Base-by-base conservation (phyloP, 2,113 vertebrate species). In the Furnarius figulus region DNA sequence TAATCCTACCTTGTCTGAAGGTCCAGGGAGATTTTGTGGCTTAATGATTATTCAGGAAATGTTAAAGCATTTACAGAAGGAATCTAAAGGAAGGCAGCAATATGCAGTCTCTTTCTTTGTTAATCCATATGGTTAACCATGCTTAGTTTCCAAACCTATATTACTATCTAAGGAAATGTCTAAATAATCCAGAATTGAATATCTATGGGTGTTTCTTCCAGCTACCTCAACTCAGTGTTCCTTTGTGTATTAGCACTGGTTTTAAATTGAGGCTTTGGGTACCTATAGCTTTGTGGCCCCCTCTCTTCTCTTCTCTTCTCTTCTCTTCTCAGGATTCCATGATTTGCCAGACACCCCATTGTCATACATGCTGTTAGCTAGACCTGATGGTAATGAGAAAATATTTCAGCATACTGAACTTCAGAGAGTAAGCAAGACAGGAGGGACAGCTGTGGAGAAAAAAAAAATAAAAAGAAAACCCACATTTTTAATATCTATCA, bases 211-310 rank as follows among this genome's bases (percentile, higher is more conserved):
- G 23, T 79, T 72, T 75, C 25, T 88, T 92, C 17, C 22, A 52
- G 18, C 27, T 90, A 53, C 52, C n/a, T 76, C 72, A 80, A 19
- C 8, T 80, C 70, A 49, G 15, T 27, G 17, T 2, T 79, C 9
- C 22, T 58, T 27, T 68, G 8, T 86, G 14, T 5, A 7, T n/a
- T 37, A 62, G 22, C 0, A 1, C 4, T 0, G 1, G 8, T n/a
- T 75, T 85, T 78, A 33, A 55, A 35, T 13, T 14, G 37, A 75
- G 20, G 42, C 37, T 90, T 75, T 35, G 14, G 66, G 9, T 12
- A 35, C 10, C 39, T 25, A 6, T 18, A 75, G 7, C 17, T 81
- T 71, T 19, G 13, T 14, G 52, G 19, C 8, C 5, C 2, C 2
- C 39, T 63, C 24, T 55, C 42, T 44, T 15, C 17, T 44, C 42